These are phyloP conservation scores for Danio kyathit DNA, from an alignment of 2,797 vertebrate genomes.

Conservation along the genomic window DNA sequence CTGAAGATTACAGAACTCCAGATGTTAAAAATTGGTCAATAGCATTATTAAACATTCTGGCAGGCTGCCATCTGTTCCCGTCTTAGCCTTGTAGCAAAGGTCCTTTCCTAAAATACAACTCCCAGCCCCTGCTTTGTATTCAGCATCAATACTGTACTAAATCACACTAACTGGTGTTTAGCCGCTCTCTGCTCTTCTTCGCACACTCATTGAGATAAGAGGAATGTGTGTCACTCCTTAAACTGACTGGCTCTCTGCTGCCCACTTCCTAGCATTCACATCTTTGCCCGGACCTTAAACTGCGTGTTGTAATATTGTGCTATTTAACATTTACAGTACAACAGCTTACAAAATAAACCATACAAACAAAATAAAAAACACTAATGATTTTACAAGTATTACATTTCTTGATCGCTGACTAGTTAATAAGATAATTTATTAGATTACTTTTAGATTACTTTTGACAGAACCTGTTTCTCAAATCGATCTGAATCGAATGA, in stretches of 20 bases:
- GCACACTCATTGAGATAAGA: slow-evolving; percentile 74
- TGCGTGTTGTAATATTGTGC: not conserved
- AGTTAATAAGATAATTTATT: no score
- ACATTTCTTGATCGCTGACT: slow-evolving; percentile 62
- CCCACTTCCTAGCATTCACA: slow-evolving; percentile 3
- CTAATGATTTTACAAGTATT: not conserved
- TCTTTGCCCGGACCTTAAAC: not conserved
- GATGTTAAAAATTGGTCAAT: slow-evolving; percentile 22
- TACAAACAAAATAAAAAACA: no score
- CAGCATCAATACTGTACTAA: slow-evolving; percentile 39
- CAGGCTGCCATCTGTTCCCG: slow-evolving; percentile 34
- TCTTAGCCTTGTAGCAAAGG: slow-evolving; percentile 37
- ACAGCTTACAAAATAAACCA: no score
- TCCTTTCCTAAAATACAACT: slow-evolving; percentile 30
- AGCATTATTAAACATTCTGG: slow-evolving; percentile 17
- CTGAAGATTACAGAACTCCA: not conserved
- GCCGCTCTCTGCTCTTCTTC: slow-evolving; percentile 54
- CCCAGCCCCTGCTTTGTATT: slow-evolving; percentile 46
- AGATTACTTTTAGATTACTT: no score
- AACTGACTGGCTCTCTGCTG: slow-evolving; percentile 1
- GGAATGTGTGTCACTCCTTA: slow-evolving; percentile 18
- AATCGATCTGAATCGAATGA: no score
- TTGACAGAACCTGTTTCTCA: no score
- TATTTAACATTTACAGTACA: not conserved
- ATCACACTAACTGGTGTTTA: slow-evolving; percentile 34